Evolutionary conservation across 2,113 vertebrate species (phyloP).

Genomic region (Crotalus horridus): DNA sequence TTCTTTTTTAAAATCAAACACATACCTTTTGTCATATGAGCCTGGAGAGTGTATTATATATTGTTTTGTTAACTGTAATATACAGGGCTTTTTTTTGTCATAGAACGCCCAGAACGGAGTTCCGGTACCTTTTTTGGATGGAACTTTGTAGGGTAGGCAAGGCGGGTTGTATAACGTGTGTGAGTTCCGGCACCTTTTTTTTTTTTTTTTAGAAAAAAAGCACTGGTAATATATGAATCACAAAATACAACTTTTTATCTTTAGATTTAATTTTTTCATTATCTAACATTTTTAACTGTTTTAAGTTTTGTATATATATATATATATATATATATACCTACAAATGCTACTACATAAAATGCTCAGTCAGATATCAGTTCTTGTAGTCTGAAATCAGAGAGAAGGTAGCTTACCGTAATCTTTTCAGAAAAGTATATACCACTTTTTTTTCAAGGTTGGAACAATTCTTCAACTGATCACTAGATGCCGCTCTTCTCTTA

Average conservation of each 20-base stretch:
- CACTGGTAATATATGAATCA: background rate
- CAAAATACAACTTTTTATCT: background rate
- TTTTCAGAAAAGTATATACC: background rate
- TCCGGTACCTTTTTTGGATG: too few species aligned
- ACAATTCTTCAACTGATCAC: slow-evolving; percentile 44
- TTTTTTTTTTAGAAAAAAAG: too few species aligned
- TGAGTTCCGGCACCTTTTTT: too few species aligned
- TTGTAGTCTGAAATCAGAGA: fast-evolving
- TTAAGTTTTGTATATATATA: background rate
- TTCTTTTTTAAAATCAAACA: background rate
- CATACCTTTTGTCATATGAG: background rate
- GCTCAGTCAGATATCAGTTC: background rate
- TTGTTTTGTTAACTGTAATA: too few species aligned
- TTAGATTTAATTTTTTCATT: background rate
- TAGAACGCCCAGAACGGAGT: too few species aligned
- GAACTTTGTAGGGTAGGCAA: too few species aligned
- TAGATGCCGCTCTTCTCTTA: slow-evolving; percentile 65
- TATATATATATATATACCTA: background rate
- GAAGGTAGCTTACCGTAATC: fast-evolving
- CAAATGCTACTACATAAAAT: too few species aligned
- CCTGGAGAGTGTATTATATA: background rate
- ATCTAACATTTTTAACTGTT: background rate
- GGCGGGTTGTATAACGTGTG: too few species aligned
- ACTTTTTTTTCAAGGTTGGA: background rate
- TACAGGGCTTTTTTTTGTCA: too few species aligned